Base-by-base conservation (phyloP, 2,888 invertebrate species). In the Venustoraphidia nigricollis region DNA sequence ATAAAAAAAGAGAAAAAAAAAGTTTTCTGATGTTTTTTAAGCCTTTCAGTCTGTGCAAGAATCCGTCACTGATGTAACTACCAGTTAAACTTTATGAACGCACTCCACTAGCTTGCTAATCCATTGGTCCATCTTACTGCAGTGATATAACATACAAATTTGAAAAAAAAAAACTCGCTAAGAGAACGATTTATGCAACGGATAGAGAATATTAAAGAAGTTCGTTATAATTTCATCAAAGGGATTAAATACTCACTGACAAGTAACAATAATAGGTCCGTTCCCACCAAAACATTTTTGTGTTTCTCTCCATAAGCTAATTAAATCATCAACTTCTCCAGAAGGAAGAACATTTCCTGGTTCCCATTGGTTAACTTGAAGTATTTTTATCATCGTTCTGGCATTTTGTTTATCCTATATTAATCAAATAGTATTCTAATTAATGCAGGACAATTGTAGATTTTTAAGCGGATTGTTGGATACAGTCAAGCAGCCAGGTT, bases 221-320 rank as follows among this genome's bases (percentile, higher is more conserved):
- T 5, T 27, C 6, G 27, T 6, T 6, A 27, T 27, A 27, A 27
- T 10, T 3, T 27, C 9, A 34, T 13, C 10, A 36, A 41, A 47
- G 45, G 39, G 17, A 38, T 13, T 14, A 47, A 41, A 41, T 43
- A 57, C 62, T 62, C 61, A 70, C 69, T 64, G 63, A 63, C 69
- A 70, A 11, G 66, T 60, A 5, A 66, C 59, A 6, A 67, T 54
- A 6, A 64, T 58, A 2, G 61, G 62, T 27, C 59, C 56, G 2
- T 63, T 59, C 34, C 60, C 55, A 50, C 62, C 60, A 2, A 62
- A 56, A 3, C 64, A 54, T 34, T 55, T 56, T 38, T 66, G 62
- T 14, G 62, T 54, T 46, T 62, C 59, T 51, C 64, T 62, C 61
- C 64, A 65, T 34, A 68, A 56, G 2, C 59, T 53, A 10, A 68